Base-by-base conservation (phyloP, 2,888 invertebrate genomes). In the Amitus sp. region DNA sequence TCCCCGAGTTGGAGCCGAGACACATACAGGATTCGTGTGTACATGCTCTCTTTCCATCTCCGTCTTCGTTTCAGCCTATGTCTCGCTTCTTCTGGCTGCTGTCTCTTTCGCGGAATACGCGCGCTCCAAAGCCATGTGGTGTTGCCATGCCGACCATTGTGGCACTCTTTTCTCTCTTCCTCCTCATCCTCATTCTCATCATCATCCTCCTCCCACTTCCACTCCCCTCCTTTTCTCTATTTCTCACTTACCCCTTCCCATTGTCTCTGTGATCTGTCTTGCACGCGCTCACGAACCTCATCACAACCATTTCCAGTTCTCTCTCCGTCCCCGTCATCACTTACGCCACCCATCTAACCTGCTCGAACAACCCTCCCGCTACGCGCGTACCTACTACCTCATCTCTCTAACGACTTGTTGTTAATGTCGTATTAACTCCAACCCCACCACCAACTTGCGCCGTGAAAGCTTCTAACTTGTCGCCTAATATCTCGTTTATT, bases 121-220 rank as follows among this genome's bases (percentile, higher is more conserved):
- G 23, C 50, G 27, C 67, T 63, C 65, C 56, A 65, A 58, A 70
- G 66, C 69, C 68, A 68, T 59, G 71, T 73, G 73, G 75, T 70
- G 79, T 80, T 78, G 67, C 79, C 77, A 80, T 80, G 77, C 71
- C 78, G 70, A 80, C 80, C 71, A 76, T 77, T 79, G 75, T 77
- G 72, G 72, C 67, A 67, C 65, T 67, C 62, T 71, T 64, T 64
- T 57, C 30, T 40, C 48, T 30, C 54, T 45, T 23, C 23, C 7
- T n/a, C n/a, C n/a, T n/a, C n/a, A n/a, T n/a, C n/a, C n/a, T n/a
- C n/a, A n/a, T n/a, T n/a, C n/a, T n/a, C n/a, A n/a, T n/a, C n/a
- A n/a, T n/a, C 7, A 23, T 23, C 7, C 23, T 23, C 23, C 23
- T 42, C 62, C 52, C 55, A 43, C 57, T 49, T 13, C 39, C 42